Conservation (phyloP, 2,113 vertebrate genomes). For the Hemiscyllium ocellatum region DNA sequence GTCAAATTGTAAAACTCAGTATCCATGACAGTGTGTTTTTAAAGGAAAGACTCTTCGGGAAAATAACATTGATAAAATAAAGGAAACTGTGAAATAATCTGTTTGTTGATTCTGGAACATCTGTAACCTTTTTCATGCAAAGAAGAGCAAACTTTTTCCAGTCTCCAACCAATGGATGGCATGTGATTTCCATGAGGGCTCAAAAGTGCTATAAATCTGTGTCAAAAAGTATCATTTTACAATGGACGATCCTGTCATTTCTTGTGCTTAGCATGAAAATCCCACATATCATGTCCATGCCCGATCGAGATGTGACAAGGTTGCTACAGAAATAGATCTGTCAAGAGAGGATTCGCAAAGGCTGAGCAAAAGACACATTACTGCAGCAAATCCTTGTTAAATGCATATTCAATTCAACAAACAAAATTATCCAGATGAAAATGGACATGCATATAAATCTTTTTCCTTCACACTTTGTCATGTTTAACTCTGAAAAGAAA, state of each 20-base stretch:
- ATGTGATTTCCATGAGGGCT: slow-evolving; percentile 58
- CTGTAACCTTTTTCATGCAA: neutral
- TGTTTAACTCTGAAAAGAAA: neutral
- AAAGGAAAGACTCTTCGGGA: neutral
- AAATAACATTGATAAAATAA: neutral
- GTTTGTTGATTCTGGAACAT: neutral
- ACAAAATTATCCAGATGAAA: slow-evolving; percentile 19
- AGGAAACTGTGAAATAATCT: neutral
- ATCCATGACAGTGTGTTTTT: neutral
- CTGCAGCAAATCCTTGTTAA: slow-evolving; percentile 8
- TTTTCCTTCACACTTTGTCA: neutral
- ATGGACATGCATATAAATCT: neutral
- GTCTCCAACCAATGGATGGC: slow-evolving; percentile 50
- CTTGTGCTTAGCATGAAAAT: slow-evolving; percentile 55
- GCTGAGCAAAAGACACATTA: slow-evolving; percentile 25
- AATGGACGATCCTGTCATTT: slow-evolving; percentile 55
- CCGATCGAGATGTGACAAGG: slow-evolving; percentile 39
- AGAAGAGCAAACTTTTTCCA: slow-evolving; percentile 43
- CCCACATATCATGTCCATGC: slow-evolving; percentile 45
- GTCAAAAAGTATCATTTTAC: slow-evolving; percentile 54
- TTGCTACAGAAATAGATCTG: slow-evolving; percentile 39
- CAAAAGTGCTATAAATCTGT: slow-evolving; percentile 53
- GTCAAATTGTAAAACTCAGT: neutral
- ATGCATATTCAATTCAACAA: slow-evolving; percentile 1
- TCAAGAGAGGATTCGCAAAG: slow-evolving; percentile 33